phyloP scores from a whole-genome alignment of 37 sponge, comb jelly and placozoan genomes.

The Chondrosia reniformis region DNA sequence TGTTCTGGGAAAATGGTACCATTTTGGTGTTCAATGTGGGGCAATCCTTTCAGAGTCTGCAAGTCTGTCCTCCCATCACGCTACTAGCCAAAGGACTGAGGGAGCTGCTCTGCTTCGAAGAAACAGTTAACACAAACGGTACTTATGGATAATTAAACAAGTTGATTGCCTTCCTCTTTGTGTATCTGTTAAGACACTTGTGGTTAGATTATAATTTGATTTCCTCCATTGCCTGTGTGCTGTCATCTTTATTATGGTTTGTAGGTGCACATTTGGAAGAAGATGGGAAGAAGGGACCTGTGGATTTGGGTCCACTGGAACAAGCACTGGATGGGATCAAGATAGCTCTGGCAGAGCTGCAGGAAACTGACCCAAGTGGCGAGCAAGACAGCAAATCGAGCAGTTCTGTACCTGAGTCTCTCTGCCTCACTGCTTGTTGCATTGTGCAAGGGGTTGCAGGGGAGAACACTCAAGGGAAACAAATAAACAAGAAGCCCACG shows the following conservation, averaged over 20 bases:
- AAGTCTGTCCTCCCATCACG: not conserved
- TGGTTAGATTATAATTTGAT: too few species aligned
- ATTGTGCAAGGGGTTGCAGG: not conserved
- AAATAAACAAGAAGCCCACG: too few species aligned
- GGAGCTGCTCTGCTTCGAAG: not conserved
- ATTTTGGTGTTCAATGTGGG: not conserved
- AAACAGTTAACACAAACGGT: not conserved
- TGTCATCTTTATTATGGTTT: too few species aligned
- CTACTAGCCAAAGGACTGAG: not conserved
- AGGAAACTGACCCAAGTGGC: too few species aligned
- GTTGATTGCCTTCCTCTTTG: too few species aligned
- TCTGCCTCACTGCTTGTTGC: not conserved
- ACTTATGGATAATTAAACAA: too few species aligned
- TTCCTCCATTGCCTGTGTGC: too few species aligned
- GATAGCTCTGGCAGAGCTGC: not conserved
- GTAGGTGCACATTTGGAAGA: not conserved
- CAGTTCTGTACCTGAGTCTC: not conserved
- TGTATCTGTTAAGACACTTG: too few species aligned
- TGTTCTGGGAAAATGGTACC: slow-evolving; percentile 24
- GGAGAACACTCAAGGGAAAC: too few species aligned
- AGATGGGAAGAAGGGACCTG: not conserved
- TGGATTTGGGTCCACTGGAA: not conserved
- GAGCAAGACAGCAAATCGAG: not conserved
- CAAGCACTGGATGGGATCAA: slow-evolving; percentile 15
- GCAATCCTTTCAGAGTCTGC: not conserved